These are phyloP conservation scores for Mythimna ferrago DNA, from an alignment of 2,888 invertebrate species.

Conservation along the genomic window DNA sequence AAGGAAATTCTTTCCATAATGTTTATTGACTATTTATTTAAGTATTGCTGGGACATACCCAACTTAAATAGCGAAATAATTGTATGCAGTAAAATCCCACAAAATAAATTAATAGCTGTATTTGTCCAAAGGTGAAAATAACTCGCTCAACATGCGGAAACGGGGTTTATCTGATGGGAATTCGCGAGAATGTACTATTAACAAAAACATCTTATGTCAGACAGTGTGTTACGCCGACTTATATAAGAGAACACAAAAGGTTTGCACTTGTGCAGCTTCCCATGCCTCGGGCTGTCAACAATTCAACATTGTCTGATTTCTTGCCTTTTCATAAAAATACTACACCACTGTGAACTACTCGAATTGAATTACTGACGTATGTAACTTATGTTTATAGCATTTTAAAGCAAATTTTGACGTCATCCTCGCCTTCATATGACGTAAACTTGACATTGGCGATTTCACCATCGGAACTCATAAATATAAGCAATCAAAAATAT, in stretches of 20 bases:
- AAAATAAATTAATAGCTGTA: slow-evolving; percentile 6
- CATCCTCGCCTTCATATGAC: slow-evolving; percentile 29
- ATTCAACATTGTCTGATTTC: slow-evolving; percentile 82
- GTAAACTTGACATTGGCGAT: slow-evolving; percentile 53
- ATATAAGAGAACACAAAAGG: slow-evolving; percentile 80
- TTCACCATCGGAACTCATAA: slow-evolving; percentile 16
- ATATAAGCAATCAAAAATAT: slow-evolving; percentile 27
- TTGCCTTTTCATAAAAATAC: slow-evolving; percentile 60
- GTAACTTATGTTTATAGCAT: slow-evolving; percentile 31
- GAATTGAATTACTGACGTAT: slow-evolving; percentile 53
- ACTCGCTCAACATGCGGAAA: slow-evolving; percentile 52
- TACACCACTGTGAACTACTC: slow-evolving; percentile 67
- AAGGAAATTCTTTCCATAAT: slow-evolving; percentile 26
- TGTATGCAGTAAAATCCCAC: background rate
- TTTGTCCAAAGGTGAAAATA: slow-evolving; percentile 53
- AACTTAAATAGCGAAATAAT: background rate
- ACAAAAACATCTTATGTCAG: slow-evolving; percentile 70
- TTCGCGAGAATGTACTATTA: slow-evolving; percentile 50
- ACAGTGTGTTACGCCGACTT: slow-evolving; percentile 75
- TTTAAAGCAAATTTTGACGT: slow-evolving; percentile 33
- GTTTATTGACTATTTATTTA: background rate
- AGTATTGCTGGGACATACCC: slow-evolving; percentile 7
- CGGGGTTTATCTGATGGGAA: slow-evolving; percentile 54
- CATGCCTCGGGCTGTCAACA: slow-evolving; percentile 78
- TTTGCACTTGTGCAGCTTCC: slow-evolving; percentile 83